Conservation (phyloP, 1,140 invertebrate genomes). For the Drosophila virilis region DNA sequence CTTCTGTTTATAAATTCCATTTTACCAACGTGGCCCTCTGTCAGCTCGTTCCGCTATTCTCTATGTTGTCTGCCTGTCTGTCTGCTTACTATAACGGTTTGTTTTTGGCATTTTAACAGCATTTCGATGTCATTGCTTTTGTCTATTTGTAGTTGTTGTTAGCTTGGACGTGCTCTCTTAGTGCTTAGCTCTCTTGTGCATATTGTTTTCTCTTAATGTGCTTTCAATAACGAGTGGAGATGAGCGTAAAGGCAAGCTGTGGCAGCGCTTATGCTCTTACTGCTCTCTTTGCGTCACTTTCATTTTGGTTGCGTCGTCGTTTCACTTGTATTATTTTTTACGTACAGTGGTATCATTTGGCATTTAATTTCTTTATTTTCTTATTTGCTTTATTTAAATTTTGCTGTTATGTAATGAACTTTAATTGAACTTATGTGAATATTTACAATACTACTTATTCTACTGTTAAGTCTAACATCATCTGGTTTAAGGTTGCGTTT, state of each 20-base stretch:
- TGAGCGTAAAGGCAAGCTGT: background rate
- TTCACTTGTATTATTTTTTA: background rate
- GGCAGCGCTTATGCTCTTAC: background rate
- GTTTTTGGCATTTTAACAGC: conserved; percentile 35
- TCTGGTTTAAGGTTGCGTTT: background rate
- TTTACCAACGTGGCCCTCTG: conserved; percentile 13
- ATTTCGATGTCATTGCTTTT: conserved; percentile 43
- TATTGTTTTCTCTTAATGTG: conserved; percentile 42
- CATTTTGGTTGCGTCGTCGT: conserved; percentile 14
- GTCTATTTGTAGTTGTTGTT: conserved; percentile 33
- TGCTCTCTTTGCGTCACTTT: conserved; percentile 13
- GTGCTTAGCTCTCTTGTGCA: background rate
- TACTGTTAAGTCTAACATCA: too few relatives aligned
- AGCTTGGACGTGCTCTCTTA: conserved; percentile 15
- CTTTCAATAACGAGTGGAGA: conserved; percentile 42
- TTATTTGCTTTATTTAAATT: background rate
- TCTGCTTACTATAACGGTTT: conserved; percentile 16
- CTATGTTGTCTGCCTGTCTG: conserved; percentile 20
- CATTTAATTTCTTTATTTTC: background rate
- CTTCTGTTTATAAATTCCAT: conserved; percentile 19
- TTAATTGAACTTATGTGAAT: too few relatives aligned
- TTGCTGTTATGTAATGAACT: background rate
- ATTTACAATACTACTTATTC: too few relatives aligned
- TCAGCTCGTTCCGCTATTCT: conserved; percentile 5
- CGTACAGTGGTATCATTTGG: conserved; percentile 25